Evolutionary conservation across 2,113 vertebrate genomes (phyloP).

Genomic region (Colossoma macropomum): DNA sequence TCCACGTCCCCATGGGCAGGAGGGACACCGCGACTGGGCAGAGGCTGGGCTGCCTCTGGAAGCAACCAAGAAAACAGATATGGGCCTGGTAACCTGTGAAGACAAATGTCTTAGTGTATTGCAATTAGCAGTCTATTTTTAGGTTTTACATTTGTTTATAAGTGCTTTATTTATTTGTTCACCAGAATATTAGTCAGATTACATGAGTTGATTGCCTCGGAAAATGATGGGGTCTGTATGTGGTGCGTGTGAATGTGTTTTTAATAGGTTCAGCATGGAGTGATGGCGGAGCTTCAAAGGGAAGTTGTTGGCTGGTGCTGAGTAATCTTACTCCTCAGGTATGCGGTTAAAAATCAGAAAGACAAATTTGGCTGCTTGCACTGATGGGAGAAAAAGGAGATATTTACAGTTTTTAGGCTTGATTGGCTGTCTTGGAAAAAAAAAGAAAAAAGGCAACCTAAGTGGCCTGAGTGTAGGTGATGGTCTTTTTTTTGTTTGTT

Average conservation of each 20-base stretch:
- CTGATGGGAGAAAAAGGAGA: too few species aligned
- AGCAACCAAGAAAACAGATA: slow-evolving; percentile 83
- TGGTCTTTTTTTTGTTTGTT: too few species aligned
- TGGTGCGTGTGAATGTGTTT: background rate
- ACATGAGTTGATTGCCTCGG: too few species aligned
- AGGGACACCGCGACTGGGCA: slow-evolving; percentile 87
- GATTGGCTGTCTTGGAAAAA: too few species aligned
- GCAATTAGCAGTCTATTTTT: too few species aligned
- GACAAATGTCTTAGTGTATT: too few species aligned
- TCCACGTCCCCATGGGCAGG: slow-evolving; percentile 91
- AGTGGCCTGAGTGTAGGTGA: too few species aligned
- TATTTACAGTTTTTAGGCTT: too few species aligned
- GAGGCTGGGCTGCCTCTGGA: slow-evolving; percentile 85
- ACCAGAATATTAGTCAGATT: too few species aligned
- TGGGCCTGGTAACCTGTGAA: slow-evolving; percentile 86
- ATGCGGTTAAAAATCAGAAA: slow-evolving; percentile 46
- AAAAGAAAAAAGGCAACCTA: too few species aligned
- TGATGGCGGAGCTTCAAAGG: slow-evolving; percentile 90
- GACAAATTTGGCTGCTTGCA: background rate
- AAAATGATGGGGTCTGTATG: slow-evolving; percentile 10
- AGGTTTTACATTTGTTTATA: too few species aligned
- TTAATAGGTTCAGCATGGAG: slow-evolving; percentile 90
- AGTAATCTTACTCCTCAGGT: slow-evolving; percentile 99
- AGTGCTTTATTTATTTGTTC: too few species aligned
- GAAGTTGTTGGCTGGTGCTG: slow-evolving; percentile 98